A percentile compares a stretch with the other conserved stretches of the same genome.
phyloP scores from a whole-genome alignment of 2,113 vertebrate genomes.

The Vulpes lagopus region DNA sequence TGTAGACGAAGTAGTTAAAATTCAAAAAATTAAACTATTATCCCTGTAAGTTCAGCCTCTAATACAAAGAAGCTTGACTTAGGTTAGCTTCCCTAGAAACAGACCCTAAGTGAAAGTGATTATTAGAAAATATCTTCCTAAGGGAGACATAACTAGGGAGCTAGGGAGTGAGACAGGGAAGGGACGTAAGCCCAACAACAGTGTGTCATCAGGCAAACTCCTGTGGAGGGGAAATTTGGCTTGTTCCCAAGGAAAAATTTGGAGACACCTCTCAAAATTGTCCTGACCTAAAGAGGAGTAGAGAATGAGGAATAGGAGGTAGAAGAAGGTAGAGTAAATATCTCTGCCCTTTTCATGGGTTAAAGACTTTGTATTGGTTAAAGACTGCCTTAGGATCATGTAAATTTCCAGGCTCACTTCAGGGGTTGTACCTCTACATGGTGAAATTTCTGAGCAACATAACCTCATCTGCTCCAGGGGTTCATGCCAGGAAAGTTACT shows the following conservation, averaged over 20 bases:
- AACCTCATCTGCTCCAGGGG: background rate
- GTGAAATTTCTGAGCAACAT: background rate
- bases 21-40: background rate
- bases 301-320: rapidly evolving
- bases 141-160: background rate
- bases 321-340: background rate
- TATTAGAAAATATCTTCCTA: background rate
- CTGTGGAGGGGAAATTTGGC: background rate
- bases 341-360: background rate
- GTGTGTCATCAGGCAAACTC: background rate
- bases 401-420: background rate
- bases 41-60: background rate
- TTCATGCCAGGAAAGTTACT: background rate
- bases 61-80: background rate
- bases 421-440: rapidly evolving
- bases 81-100: background rate
- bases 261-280: background rate
- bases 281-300: rapidly evolving
- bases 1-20: background rate
- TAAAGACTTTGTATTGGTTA: background rate
- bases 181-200: background rate
- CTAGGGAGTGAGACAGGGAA: background rate
- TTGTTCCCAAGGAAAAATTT: background rate
- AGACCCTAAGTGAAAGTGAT: background rate
- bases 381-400: background rate